Evolutionary conservation across 2,113 vertebrate species (phyloP).

Genomic region (Platysternon megacephalum): DNA sequence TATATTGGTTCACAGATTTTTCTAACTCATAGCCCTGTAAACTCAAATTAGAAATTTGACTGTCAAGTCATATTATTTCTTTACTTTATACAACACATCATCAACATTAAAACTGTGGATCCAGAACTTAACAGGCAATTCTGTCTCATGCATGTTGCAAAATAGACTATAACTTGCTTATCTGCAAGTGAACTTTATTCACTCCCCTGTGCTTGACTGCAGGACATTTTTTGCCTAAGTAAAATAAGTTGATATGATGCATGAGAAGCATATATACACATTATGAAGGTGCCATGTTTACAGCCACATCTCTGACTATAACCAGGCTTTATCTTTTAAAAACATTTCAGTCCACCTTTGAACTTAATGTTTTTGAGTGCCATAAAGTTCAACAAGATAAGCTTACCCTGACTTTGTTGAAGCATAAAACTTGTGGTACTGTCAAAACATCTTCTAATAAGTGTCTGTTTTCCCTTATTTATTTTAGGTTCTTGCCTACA

Average conservation of each 20-base stretch:
- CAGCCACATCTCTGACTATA: background rate
- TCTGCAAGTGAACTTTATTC: background rate
- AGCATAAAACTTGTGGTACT: background rate
- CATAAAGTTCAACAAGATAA: background rate
- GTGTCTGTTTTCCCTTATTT: background rate
- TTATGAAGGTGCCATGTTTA: background rate
- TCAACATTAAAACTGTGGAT: background rate
- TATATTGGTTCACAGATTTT: background rate
- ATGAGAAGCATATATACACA: background rate
- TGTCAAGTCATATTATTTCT: background rate
- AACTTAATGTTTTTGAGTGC: background rate
- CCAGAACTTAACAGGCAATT: background rate
- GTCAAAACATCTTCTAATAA: background rate
- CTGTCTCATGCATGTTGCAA: background rate
- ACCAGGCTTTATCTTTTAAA: background rate
- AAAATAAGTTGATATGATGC: background rate
- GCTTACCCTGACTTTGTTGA: background rate
- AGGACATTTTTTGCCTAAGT: background rate
- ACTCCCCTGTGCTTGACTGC: background rate
- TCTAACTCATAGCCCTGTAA: background rate
- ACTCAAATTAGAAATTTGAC: background rate
- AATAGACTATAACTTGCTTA: background rate
- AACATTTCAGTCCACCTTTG: background rate
- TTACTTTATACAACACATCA: background rate
- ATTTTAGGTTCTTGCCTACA: constrained; percentile 91